Evolutionary conservation across 2,113 vertebrate species (phyloP).

Genomic region (Manacus vitellinus): DNA sequence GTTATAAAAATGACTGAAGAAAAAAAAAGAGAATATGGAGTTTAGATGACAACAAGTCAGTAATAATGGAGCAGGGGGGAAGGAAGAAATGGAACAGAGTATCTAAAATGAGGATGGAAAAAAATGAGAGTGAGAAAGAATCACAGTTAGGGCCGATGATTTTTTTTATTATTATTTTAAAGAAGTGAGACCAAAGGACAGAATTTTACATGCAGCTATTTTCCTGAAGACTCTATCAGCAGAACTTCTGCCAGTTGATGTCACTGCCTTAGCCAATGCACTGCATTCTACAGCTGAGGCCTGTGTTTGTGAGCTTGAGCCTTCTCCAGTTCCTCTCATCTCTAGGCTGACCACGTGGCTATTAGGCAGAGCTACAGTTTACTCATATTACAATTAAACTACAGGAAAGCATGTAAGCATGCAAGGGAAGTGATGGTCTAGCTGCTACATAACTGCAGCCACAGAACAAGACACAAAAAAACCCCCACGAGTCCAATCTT

Average conservation of each 20-base stretch:
- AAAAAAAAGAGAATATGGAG: neutral
- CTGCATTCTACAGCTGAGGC: neutral
- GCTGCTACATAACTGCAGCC: constrained; percentile 35
- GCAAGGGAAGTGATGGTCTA: constrained; percentile 51
- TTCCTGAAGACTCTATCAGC: neutral
- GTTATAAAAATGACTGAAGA: neutral
- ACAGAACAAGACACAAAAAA: neutral
- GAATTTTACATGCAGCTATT: neutral
- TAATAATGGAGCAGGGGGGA: neutral
- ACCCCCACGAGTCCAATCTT: neutral
- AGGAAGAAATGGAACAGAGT: neutral
- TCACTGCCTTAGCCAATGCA: neutral
- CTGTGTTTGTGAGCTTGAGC: neutral
- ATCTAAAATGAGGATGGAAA: neutral
- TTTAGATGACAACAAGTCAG: neutral
- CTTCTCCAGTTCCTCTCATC: constrained; percentile 29
- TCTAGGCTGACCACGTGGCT: constrained; percentile 27
- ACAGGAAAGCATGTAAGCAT: constrained; percentile 56
- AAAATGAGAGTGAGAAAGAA: neutral
- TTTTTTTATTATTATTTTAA: neutral
- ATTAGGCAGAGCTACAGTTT: constrained; percentile 19
- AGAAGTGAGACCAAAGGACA: neutral
- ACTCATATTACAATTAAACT: constrained; percentile 54
- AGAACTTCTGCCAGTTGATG: neutral
- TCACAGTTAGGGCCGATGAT: neutral